Base-by-base conservation (phyloP, 2,113 vertebrate genomes). In the Ailurus styani region DNA sequence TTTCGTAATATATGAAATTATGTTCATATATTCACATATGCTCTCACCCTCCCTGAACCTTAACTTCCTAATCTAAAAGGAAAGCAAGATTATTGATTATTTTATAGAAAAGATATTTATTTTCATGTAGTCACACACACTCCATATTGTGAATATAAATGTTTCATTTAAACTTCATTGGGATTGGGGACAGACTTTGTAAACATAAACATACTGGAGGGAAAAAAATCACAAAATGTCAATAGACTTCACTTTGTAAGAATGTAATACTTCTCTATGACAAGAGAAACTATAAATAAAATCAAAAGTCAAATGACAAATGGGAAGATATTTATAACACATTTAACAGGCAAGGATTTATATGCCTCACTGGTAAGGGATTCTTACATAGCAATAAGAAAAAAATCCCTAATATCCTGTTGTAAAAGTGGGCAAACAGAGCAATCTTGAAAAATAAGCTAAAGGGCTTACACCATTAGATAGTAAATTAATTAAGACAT, bases 251-350 rank as follows among this genome's bases (percentile, higher is more conserved):
- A 86, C 27, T 83, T 90, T 87, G 23, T 86, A 95, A 97, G 72
- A 93, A 96, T 93, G 52, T 68, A 84, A 88, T 88, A 90, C 34
- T 95, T 40, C 70, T 95, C 34, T 93, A 6, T 64, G 27, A 27
- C 23, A 94, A 96, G 40, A 96, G 64, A 95, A 82, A 89, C 52
- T 91, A 77, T 81, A 94, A 95, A 90, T 78, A 93, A 94, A 81
- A 84, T 82, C 5, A 75, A 62, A 96, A 96, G 27, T 95, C 42
- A 90, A 90, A 94, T 45, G 81, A 87, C 18, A 93, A 92, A 87
- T 57, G 62, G 47, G 60, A 96, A 89, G 90, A 91, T 95, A 73
- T 45, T 91, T 68, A 90, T 42, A 87, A 77, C 20, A 55, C 7
- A 73, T 84, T 40, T 93, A 75, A 84, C 34, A 96, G 66, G 45